These are phyloP conservation scores for Amphiduros pacificus DNA, from an alignment of 2,888 invertebrate genomes.

Conservation along the genomic window DNA sequence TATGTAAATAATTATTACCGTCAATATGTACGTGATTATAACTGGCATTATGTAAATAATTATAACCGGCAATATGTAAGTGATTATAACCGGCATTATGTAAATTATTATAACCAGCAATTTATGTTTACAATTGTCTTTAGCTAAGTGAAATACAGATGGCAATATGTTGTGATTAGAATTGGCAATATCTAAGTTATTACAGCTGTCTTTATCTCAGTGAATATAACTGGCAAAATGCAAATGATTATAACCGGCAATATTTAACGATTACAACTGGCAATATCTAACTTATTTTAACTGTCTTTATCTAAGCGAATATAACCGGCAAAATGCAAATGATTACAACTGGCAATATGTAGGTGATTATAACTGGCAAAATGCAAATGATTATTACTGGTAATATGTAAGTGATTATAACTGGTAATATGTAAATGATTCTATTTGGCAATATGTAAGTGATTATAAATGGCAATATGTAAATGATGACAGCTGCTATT, in stretches of 20 bases:
- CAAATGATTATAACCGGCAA: conserved; percentile 29
- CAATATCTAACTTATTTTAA: too few relatives aligned
- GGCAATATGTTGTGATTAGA: conserved; percentile 34
- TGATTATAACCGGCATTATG: conserved; percentile 30
- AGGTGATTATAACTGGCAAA: conserved; percentile 28
- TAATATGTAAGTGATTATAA: conserved; percentile 28
- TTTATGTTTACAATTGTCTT: too few relatives aligned
- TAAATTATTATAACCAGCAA: conserved; percentile 30
- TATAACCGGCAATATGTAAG: conserved; percentile 33
- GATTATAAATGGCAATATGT: too few relatives aligned
- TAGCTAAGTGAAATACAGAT: too few relatives aligned
- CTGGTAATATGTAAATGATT: conserved; percentile 32
- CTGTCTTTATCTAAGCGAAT: too few relatives aligned
- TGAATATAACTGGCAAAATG: conserved; percentile 31
- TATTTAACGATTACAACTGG: too few relatives aligned
- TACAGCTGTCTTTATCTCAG: conserved; percentile 31
- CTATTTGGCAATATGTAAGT: too few relatives aligned
- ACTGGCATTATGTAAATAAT: too few relatives aligned
- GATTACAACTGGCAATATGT: conserved; percentile 34
- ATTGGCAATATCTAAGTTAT: conserved; percentile 30
- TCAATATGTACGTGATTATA: too few relatives aligned
- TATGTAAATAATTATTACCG: conserved; percentile 29
- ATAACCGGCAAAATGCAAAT: too few relatives aligned
- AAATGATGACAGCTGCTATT: too few relatives aligned
- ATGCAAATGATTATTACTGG: conserved; percentile 31